Base-by-base conservation (phyloP, 2,888 invertebrate genomes). In the Glyphotaelius pellucidus region DNA sequence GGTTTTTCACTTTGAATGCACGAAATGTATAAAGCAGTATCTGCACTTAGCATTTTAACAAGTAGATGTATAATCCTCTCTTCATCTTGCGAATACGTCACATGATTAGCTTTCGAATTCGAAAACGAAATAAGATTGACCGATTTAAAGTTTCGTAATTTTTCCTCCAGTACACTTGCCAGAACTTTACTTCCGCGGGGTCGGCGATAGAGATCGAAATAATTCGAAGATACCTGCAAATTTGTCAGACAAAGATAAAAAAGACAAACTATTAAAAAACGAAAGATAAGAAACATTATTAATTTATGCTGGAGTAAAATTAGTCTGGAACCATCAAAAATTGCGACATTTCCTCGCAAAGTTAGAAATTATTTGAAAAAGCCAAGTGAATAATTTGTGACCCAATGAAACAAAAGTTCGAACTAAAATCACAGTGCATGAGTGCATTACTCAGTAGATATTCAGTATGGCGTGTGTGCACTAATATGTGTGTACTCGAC, bases 21-120 rank as follows among this genome's bases (percentile, higher is more conserved):
- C 25, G 86, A 42, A 12, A 91, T 5, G 42, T 87, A 91, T 80
- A 91, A 42, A 52, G 86, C 19, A 81, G 25, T 35, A 0, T 52
- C 67, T 15, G 30, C n/a, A 19, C 80, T 80, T 42, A 90, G 32
- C n/a, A 91, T 87, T 14, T 30, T 87, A 19, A 83, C 42, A 42
- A 91, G 38, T 9, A 91, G 80, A 32, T 31, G 38, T 38, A 80
- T 31, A 15, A 91, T 79, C 30, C 87, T 80, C 31, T 91, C 90
- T 83, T 91, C 86, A 19, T 80, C 38, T 42, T 47, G 90, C 30
- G 87, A 86, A 15, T 67, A 87, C 11, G n/a, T 38, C 9, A 0
- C 42, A 31, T 30, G n/a, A 12, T 80, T 67, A 25, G 25, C 86
- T 42, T 67, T 47, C 19, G 83, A 83, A 83, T 38, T 47, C 19